Evolutionary conservation across 1,140 invertebrate genomes (phyloP).

Genomic region (Drosophila sp.): DNA sequence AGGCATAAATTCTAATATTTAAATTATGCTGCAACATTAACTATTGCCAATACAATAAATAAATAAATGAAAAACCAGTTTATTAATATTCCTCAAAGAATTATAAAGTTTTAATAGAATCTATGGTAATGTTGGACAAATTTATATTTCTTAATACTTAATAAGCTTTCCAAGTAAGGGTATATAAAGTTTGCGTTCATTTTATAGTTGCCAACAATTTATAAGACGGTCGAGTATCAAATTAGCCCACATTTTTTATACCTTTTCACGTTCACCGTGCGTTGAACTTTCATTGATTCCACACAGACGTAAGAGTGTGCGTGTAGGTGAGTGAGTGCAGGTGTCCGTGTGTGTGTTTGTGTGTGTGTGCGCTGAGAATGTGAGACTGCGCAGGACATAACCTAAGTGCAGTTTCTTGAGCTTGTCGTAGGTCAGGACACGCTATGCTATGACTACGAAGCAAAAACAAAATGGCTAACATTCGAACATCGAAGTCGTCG

Average conservation of each 20-base stretch:
- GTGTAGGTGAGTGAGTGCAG: background rate
- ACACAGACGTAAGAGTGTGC: conserved; percentile 13
- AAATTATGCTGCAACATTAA: too few relatives aligned
- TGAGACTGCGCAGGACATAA: conserved; percentile 77
- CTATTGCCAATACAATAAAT: too few relatives aligned
- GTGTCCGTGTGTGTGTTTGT: conserved; percentile 39
- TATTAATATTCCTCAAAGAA: too few relatives aligned
- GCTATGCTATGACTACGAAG: conserved; percentile 23
- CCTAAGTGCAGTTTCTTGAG: conserved; percentile 53
- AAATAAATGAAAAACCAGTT: too few relatives aligned
- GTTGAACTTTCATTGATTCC: conserved; percentile 77
- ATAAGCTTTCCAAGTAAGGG: background rate
- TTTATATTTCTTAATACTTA: too few relatives aligned
- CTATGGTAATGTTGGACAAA: too few relatives aligned
- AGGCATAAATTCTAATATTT: too few relatives aligned
- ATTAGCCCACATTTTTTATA: conserved; percentile 24
- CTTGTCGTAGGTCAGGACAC: conserved; percentile 71
- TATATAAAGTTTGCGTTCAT: background rate
- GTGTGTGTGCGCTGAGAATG: conserved; percentile 37
- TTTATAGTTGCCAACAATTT: background rate
- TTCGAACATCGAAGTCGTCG: conserved; percentile 44
- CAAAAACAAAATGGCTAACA: conserved; percentile 51
- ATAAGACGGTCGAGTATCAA: conserved; percentile 9
- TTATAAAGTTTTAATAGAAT: too few relatives aligned
- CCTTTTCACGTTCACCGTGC: conserved; percentile 46